Percentiles rank a stretch among this genome's conserved stretches.
Evolutionary conservation across 2,113 vertebrate species (phyloP).

Genomic region (Ageneiosus marmoratus): DNA sequence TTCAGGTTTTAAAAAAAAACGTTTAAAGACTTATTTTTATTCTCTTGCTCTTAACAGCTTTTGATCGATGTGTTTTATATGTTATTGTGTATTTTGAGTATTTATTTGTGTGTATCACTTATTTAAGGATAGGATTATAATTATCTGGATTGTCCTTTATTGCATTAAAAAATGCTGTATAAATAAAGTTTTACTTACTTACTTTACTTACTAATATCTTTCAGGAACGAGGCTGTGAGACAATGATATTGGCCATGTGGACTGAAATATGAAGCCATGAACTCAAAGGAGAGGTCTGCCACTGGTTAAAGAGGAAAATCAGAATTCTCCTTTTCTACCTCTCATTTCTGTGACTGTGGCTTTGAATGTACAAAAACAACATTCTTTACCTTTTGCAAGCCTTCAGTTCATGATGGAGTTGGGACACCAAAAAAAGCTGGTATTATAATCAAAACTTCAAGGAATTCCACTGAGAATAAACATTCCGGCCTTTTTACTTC

Average conservation of each 20-base stretch:
- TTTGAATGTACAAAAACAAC: background rate
- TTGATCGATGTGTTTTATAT: no score
- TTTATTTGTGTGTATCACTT: no score
- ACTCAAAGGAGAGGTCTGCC: background rate
- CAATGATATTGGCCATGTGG: background rate
- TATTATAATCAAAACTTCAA: slow-evolving; percentile 2
- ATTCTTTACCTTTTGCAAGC: background rate
- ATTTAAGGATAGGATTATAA: no score
- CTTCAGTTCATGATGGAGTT: background rate
- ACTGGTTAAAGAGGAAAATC: background rate
- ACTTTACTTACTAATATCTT: no score
- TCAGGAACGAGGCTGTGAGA: slow-evolving; percentile 21
- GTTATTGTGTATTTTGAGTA: no score
- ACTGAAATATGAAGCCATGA: background rate
- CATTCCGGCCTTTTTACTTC: slow-evolving; percentile 17
- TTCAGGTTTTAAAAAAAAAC: no score
- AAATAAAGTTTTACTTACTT: no score
- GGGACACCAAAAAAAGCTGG: background rate
- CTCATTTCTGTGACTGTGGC: background rate
- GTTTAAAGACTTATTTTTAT: no score
- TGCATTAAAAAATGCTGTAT: no score
- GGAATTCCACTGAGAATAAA: background rate
- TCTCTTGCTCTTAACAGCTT: no score
- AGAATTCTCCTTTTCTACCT: background rate
- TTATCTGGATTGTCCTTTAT: no score